Conservation (phyloP, 2,113 vertebrate genomes). For the Sinocyclocheilus grahami region DNA sequence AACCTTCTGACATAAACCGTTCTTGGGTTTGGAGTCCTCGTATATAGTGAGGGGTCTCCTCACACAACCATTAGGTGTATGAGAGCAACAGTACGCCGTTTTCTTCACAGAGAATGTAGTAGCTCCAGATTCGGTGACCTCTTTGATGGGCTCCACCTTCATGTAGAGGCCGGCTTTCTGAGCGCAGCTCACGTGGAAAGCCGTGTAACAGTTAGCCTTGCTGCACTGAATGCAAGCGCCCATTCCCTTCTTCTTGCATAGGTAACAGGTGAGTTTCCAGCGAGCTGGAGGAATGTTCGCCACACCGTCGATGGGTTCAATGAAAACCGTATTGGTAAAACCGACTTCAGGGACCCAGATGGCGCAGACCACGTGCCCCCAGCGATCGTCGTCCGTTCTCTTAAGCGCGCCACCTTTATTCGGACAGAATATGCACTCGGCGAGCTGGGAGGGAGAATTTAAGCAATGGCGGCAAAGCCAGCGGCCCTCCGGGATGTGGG, state of each 20-base stretch:
- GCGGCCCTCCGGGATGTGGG: constrained; percentile 96
- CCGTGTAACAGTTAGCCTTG: constrained; percentile 95
- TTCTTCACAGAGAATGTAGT: constrained; percentile 93
- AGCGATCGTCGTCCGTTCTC: constrained; percentile 96
- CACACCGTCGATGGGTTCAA: constrained; percentile 97
- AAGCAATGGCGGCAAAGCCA: constrained; percentile 97
- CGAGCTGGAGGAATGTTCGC: constrained; percentile 94
- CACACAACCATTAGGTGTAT: constrained; percentile 89
- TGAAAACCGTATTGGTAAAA: constrained; percentile 96
- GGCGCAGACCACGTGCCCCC: constrained; percentile 97
- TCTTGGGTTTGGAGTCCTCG: constrained; percentile 83
- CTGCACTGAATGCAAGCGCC: constrained; percentile 99
- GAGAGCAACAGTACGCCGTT: constrained; percentile 92
- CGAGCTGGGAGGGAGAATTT: constrained; percentile 85
- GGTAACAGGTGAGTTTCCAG: constrained; percentile 98
- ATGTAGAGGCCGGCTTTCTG: constrained; percentile 93
- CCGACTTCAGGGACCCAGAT: constrained; percentile 99
- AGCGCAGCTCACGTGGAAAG: constrained; percentile 97
- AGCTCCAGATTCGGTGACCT: constrained; percentile 70
- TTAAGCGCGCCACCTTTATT: constrained; percentile 97
- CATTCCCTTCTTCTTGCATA: constrained; percentile 94
- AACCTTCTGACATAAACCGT: constrained; percentile 84
- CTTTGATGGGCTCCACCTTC: constrained; percentile 96
- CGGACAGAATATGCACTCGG: constrained; percentile 94
- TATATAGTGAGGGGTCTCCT: constrained; percentile 91